Base-by-base conservation (phyloP, 2,888 invertebrate genomes). In the Dugesia japonica region DNA sequence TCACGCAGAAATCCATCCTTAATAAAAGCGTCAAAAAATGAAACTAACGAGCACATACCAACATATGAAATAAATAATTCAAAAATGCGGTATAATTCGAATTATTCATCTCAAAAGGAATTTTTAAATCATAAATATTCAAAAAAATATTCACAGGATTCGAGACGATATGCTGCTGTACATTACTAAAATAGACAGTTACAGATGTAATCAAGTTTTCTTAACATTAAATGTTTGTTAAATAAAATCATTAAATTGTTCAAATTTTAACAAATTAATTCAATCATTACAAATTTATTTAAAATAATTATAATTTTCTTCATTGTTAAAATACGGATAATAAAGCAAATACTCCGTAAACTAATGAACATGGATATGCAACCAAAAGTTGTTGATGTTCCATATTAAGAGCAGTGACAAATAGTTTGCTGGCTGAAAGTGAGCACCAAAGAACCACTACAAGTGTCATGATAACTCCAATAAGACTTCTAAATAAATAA, bases 301-400 rank as follows among this genome's bases (percentile, higher is more conserved):
- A n/a, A n/a, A n/a, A n/a, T n/a, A n/a, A n/a, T n/a, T n/a, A n/a
- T 31, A 31, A 7, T 13, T 7, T 31, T 31, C 31, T 7, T 13
- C 4, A 31, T 38, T 1, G 7, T 88, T 87, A 94, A 87, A 94
- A 94, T 78, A 94, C 88, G 74, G 94, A 91, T 81, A 94, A 87
- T 76, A 94, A 87, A 71, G 92, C 92, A 87, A 94, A 94, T 0
- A 94, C 91, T 73, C 92, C 92, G 86, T 92, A 93, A 28, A 94
- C 89, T 79, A 94, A 87, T 78, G 90, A 89, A 87, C 94, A 94
- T 0, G 94, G 94, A 85, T 94, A 94, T 42, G 92, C 93, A 80
- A 85, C 84, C 20, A 85, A 81, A 13, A 82, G 89, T 81, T 91
- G 89, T 83, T 92, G 92, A 81, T 91, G 89, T 79, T 90, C 88